phyloP scores from a whole-genome alignment of 2,888 invertebrate species.

The Drosophila algonquin region DNA sequence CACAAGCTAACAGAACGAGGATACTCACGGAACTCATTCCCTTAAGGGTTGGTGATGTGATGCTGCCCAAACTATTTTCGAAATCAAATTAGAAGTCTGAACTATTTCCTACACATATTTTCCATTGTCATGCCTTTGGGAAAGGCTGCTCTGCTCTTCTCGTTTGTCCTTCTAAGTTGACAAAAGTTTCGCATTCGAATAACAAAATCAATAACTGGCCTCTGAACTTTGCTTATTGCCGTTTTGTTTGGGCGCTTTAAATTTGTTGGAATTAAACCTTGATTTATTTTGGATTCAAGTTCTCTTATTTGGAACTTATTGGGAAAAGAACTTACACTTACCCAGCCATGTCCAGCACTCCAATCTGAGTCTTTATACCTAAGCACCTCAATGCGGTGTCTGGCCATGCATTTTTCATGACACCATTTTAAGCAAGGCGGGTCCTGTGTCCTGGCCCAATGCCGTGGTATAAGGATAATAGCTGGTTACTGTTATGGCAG shows the following conservation, averaged over 20 bases:
- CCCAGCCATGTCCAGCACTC: not conserved
- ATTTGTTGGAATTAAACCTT: conserved; percentile 6
- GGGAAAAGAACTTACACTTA: not conserved
- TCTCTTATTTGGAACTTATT: not conserved
- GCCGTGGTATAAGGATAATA: conserved; percentile 3
- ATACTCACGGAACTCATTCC: not conserved
- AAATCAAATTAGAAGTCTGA: conserved; percentile 69
- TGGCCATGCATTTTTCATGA: conserved; percentile 81
- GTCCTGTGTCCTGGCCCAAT: not conserved
- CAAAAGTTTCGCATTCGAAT: conserved; percentile 51
- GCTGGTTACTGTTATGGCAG: conserved; percentile 25
- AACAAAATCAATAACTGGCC: conserved; percentile 77
- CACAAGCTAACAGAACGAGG: not conserved
- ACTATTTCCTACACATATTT: conserved; percentile 61
- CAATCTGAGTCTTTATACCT: conserved; percentile 35
- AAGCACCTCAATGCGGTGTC: conserved; percentile 57
- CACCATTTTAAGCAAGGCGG: conserved; percentile 48
- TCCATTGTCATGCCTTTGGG: conserved; percentile 36
- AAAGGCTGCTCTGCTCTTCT: conserved; percentile 10
- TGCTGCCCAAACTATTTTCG: conserved; percentile 54
- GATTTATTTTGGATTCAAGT: conserved; percentile 18
- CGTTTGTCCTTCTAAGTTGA: conserved; percentile 38
- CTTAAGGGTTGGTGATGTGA: not conserved
- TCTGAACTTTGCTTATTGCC: conserved; percentile 49
- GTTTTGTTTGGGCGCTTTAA: conserved; percentile 17